Evolutionary conservation across 2,888 invertebrate species (phyloP), one percentile per base, ranked within the genome.

Genomic region (Chloroclystis v-ata): DNA sequence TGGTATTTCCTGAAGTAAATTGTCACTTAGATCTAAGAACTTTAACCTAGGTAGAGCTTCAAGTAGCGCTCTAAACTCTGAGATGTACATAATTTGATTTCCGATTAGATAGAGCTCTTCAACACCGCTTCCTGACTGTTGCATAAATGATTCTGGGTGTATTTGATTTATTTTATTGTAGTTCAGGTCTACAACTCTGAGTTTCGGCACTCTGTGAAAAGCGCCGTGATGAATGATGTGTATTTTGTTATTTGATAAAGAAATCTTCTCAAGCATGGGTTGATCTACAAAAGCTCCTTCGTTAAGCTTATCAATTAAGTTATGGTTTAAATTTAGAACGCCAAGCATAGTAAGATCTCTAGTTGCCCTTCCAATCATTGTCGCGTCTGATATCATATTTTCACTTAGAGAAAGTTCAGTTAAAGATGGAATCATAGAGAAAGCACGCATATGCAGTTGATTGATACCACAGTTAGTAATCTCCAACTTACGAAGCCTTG

Each of bases 241-340:
- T 33, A 95, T 94, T 33, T 90, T 89, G 70, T 95, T 95, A 59
- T 91, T 90, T 6, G 94, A 91, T 32, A 95, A 69, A 47, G 91
- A 90, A 37, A 95, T 67, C 54, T 90, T 91, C 50, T 91, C 90
- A 8, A 95, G 74, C 65, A 91, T 89, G 0, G 93, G 91, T 51
- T 95, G 86, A 69, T 95, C 94, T 1, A 94, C 93, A 76, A 95
- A 95, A 0, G 94, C 91, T 0, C 92, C 95, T 79, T 95, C 95
- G 26, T 88, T 89, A 26, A 96, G 79, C 55, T 91, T 90, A 48
- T 91, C 91, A 41, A 96, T 92, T 20, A 89, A 79, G 69, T 96
- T 96, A 43, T 90, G 77, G 65, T 94, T 94, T 9, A 96, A 76
- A 49, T 92, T 90, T 25, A 96, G 74, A 16, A 90, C 89, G 39